Evolutionary conservation across 2,888 invertebrate species (phyloP).

Genomic region (Stegana nigrithorax): DNA sequence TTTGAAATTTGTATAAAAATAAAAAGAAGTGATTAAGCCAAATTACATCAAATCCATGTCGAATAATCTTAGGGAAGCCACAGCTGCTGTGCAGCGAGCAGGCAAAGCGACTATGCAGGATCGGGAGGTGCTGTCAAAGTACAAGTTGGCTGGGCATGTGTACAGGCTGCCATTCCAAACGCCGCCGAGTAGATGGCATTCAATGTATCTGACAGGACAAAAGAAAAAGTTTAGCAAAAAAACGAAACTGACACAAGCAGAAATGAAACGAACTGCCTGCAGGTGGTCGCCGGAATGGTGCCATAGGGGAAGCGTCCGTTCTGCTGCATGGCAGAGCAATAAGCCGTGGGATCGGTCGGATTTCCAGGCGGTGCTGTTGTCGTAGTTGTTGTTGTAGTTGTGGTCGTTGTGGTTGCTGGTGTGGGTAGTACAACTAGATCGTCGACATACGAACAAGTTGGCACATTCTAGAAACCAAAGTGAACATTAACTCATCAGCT

Average conservation of each 20-base stretch:
- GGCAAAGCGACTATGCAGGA: conserved; percentile 41
- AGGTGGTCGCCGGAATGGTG: conserved; percentile 42
- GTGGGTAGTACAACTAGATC: conserved; percentile 24
- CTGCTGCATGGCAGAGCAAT: conserved; percentile 39
- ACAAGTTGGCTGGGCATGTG: conserved; percentile 48
- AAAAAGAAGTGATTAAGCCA: no score
- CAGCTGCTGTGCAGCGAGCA: conserved; percentile 36
- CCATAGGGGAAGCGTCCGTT: conserved; percentile 44
- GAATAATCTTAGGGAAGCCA: conserved; percentile 28
- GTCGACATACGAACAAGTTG: conserved; percentile 46
- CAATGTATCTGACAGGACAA: conserved; percentile 37
- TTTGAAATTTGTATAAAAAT: neutral
- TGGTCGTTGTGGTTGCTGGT: conserved; percentile 19
- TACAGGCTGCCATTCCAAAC: conserved; percentile 49
- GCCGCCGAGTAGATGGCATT: conserved; percentile 38
- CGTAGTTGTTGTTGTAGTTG: conserved; percentile 33
- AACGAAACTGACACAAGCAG: neutral
- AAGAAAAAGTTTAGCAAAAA: neutral
- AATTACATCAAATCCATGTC: neutral
- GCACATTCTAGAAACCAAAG: conserved; percentile 21
- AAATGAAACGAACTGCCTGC: conserved; percentile 42
- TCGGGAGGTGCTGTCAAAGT: conserved; percentile 35
- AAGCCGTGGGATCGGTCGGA: conserved; percentile 30
- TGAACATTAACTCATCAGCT: neutral
- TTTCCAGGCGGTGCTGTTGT: conserved; percentile 31